A percentile compares a stretch with the other conserved stretches of the same genome.
phyloP scores from a whole-genome alignment of 2,113 vertebrate genomes.

The Prunella himalayana region DNA sequence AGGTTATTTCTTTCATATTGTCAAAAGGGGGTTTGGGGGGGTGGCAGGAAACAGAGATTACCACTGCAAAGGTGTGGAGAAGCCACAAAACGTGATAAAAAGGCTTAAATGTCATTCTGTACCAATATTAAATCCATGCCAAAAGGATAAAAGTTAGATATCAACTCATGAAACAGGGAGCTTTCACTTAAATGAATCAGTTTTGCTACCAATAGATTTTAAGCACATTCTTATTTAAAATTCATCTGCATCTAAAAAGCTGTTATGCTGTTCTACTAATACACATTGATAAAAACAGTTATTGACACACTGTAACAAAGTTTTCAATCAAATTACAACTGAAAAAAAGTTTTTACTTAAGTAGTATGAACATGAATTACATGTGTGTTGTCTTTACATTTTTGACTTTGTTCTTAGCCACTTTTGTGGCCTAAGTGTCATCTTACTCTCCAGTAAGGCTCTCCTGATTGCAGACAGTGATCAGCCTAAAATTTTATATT shows the following conservation, averaged over 20 bases:
- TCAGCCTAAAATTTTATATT: background rate
- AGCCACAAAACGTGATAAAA: background rate
- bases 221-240: background rate
- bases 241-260: background rate
- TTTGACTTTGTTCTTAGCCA: background rate
- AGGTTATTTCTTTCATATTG: background rate
- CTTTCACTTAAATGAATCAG: background rate
- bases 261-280: background rate
- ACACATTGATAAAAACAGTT: background rate
- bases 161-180: background rate
- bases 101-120: background rate
- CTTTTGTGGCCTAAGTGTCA: background rate
- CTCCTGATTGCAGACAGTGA: background rate
- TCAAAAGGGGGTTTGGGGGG: background rate
- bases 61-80: background rate
- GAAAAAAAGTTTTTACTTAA: background rate
- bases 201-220: background rate
- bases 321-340: background rate
- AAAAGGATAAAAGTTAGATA: background rate
- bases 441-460: background rate
- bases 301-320: background rate
- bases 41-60: accelerated
- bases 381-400: background rate
- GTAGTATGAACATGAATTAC: background rate
- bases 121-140: background rate